Evolutionary conservation across 2,888 invertebrate genomes (phyloP), one percentile per base, ranked within the genome.

Genomic region (Monoplex corrugatus): DNA sequence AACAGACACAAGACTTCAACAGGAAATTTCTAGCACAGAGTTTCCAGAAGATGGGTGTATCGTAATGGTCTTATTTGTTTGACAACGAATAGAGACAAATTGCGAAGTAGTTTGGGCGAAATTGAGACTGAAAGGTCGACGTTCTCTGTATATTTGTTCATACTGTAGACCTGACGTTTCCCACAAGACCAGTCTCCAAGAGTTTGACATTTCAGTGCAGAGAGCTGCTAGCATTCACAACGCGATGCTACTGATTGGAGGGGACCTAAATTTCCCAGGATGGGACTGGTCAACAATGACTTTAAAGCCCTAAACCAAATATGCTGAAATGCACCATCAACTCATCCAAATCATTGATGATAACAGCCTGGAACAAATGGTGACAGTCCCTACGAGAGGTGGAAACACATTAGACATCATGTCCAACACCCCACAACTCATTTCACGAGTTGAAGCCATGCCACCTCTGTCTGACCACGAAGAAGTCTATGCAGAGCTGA

Each of bases 401-500:
- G 80, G 35, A 38, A 80, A 84, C 84, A 45, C 84, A 32, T 45
- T 84, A 16, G 50, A 84, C 45, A 13, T 84, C n/a, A 43, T 84
- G 8, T 13, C 84, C 32, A 84, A 45, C 45, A 19, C 13, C 45
- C 84, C 50, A 40, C 43, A 43, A 32, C 84, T 84, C 44, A 44
- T 84, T 32, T 44, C 84, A 84, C 84, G 84, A 38, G n/a, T 28
- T 19, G 84, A 84, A 84, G 45, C 45, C 43, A 44, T 84, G 32
- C 84, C 84, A 44, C 16, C 40, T n/a, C n/a, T 84, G 44, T 84
- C 84, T 43, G 84, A 45, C 45, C 84, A 84, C 45, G 13, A 43
- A 13, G 16, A n/a, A 32, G 44, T 45, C 19, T 84, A 84, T 44
- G 32, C 32, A 32, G 84, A 84, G 23, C 57, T n/a, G 16, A 78